These are phyloP conservation scores for Periparus ater DNA, from an alignment of 2,797 vertebrate species.

Conservation along the genomic window DNA sequence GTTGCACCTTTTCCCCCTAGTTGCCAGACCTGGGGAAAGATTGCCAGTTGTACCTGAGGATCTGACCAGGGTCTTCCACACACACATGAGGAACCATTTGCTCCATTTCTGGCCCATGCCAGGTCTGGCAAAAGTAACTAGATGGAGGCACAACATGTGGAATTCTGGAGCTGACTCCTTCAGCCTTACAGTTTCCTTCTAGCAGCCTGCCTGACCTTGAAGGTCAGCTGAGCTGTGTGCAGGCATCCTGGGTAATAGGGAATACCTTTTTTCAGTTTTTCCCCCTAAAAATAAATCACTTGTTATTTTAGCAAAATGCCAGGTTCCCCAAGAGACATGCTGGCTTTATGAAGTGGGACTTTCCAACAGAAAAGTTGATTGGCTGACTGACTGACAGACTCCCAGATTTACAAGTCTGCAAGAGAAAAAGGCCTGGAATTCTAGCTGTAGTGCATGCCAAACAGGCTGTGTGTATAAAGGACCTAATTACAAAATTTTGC, in stretches of 20 bases:
- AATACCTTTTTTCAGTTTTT: not conserved
- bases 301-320: not conserved
- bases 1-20: rapidly evolving
- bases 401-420: not conserved
- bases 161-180: not conserved
- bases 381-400: not conserved
- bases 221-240: not conserved
- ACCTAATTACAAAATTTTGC: not conserved
- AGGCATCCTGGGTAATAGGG: not conserved
- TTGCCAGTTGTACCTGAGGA: not conserved
- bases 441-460: not conserved
- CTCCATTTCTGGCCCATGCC: not conserved
- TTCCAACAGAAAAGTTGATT: not conserved
- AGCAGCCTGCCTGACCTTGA: not conserved
- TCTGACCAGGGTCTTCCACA: not conserved
- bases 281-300: not conserved
- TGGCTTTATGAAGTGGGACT: not conserved
- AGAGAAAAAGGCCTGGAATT: not conserved
- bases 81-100: not conserved
- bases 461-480: not conserved
- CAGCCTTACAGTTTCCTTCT: not conserved
- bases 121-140: not conserved
- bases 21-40: not conserved
- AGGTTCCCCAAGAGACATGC: not conserved
- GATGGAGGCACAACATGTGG: not conserved